phyloP scores from a whole-genome alignment of 2,888 invertebrate species.

The Cephus rjabovi region DNA sequence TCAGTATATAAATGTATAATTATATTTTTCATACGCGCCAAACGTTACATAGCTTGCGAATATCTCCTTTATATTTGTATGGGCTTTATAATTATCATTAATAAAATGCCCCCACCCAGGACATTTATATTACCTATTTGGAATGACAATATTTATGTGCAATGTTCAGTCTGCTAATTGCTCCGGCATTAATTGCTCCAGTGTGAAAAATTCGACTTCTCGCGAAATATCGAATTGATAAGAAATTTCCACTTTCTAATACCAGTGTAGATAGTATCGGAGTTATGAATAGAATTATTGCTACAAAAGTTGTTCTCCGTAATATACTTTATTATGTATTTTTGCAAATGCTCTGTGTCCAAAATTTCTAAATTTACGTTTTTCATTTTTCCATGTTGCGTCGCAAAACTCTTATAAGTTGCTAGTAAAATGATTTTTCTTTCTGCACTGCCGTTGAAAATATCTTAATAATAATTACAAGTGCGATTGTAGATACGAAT shows the following conservation, averaged over 20 bases:
- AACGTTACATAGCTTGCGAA: slow-evolving; percentile 51
- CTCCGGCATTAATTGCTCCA: not conserved
- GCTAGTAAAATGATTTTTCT: not conserved
- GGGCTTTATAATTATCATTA: slow-evolving; percentile 44
- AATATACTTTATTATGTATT: not conserved
- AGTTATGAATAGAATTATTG: not conserved
- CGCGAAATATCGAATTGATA: not conserved
- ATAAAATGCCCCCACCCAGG: not conserved
- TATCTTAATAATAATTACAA: not conserved
- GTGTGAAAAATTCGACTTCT: not conserved
- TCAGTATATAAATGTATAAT: slow-evolving; percentile 28
- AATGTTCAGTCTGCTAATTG: not conserved
- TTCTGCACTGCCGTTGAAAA: not conserved
- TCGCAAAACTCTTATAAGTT: not conserved
- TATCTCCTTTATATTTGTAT: slow-evolving; percentile 60
- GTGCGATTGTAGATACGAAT: not conserved
- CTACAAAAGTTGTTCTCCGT: not conserved
- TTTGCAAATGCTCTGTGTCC: not conserved
- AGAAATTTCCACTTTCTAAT: not conserved
- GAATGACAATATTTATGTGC: not conserved
- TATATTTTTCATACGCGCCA: slow-evolving; percentile 58
- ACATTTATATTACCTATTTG: not conserved
- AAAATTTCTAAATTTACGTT: not conserved
- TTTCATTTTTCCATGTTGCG: not conserved
- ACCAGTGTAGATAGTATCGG: not conserved